Percentiles rank a stretch among this genome's conserved stretches.
Conservation (phyloP, 2,888 invertebrate species). For the Gerris lacustris region DNA sequence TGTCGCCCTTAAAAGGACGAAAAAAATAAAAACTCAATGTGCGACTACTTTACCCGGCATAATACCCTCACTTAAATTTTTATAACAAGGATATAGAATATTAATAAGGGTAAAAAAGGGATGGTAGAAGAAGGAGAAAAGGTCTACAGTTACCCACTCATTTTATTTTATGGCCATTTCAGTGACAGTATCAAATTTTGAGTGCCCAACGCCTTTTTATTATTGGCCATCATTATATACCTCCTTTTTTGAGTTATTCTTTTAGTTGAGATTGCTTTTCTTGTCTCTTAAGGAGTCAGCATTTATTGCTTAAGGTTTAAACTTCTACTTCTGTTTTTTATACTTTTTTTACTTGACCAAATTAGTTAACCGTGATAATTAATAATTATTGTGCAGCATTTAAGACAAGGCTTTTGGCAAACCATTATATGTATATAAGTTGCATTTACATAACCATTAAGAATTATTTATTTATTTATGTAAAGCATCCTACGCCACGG, state of each 20-base stretch:
- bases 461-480: no score
- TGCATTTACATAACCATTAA: no score
- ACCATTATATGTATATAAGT: no score
- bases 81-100: constrained; percentile 3
- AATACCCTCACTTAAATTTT: not conserved
- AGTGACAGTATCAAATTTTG: not conserved
- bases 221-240: not conserved
- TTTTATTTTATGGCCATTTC: not conserved
- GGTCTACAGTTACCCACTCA: not conserved
- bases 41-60: not conserved
- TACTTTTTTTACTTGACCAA: no score
- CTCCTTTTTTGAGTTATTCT: not conserved
- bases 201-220: not conserved
- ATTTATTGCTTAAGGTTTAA: no score
- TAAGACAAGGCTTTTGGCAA: no score
- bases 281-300: no score
- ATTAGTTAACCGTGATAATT: no score
- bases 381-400: no score
- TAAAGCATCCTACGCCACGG: no score
- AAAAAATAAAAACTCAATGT: not conserved
- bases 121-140: not conserved
- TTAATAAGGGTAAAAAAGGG: not conserved
- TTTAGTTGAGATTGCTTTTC: no score
- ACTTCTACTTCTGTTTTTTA: no score
- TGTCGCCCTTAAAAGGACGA: not conserved